These are phyloP conservation scores for Calephelis perditalis DNA, from an alignment of 2,888 invertebrate species.

Conservation along the genomic window DNA sequence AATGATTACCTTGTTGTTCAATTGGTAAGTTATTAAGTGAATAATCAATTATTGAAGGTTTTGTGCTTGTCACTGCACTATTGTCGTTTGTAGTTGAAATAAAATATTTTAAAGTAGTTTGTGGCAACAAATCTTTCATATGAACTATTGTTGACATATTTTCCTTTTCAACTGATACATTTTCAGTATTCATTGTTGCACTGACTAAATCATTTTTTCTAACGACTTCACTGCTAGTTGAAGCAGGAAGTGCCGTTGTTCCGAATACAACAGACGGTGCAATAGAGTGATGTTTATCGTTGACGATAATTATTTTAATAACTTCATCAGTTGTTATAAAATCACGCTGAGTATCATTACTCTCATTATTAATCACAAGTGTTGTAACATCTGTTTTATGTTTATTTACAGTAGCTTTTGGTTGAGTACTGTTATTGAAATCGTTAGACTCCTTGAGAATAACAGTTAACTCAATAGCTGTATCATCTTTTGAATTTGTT, in stretches of 20 bases:
- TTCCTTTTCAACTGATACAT: neutral
- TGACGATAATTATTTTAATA: constrained; percentile 29
- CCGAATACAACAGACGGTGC: constrained; percentile 13
- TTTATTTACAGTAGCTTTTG: constrained; percentile 32
- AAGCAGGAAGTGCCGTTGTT: constrained; percentile 15
- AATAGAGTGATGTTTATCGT: constrained; percentile 14
- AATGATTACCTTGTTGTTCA: neutral
- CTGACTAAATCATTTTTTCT: neutral
- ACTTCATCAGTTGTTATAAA: constrained; percentile 30
- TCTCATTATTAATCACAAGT: constrained; percentile 6
- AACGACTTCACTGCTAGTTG: constrained; percentile 12
- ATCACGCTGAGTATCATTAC: constrained; percentile 19
- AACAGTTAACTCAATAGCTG: constrained; percentile 56
- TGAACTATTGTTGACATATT: neutral
- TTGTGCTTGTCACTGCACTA: neutral
- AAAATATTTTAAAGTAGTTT: neutral
- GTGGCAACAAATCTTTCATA: neutral
- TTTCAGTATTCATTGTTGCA: neutral
- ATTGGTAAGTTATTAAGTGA: neutral
- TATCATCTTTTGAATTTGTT: constrained; percentile 35
- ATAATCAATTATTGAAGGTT: neutral
- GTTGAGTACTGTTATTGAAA: constrained; percentile 16
- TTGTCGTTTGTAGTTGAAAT: neutral
- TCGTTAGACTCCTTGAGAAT: constrained; percentile 46
- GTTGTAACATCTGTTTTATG: constrained; percentile 25